Evolutionary conservation across 2,113 vertebrate genomes (phyloP), one percentile per base, ranked within the genome.

Genomic region (Prietella phreatophila): DNA sequence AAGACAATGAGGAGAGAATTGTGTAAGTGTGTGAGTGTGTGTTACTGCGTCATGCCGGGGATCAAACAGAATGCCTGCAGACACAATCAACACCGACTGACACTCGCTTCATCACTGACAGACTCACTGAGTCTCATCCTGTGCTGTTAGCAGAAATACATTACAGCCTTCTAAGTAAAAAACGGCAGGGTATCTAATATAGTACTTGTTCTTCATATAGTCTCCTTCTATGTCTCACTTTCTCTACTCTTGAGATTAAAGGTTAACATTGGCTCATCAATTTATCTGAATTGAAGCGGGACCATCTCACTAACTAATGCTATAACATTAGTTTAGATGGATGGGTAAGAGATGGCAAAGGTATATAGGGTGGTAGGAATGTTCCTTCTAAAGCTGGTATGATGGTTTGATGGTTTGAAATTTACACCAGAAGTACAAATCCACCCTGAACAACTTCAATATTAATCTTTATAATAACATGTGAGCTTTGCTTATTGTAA

Each of bases 51-150:
- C 88, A 85, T 86, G 84, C 84, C 25, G 56, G 56, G 84, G 90
- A 91, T 89, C 90, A 89, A 91, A 91, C 88, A 91, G 86, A 85
- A 83, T 53, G 88, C 90, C 88, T 91, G 82, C 86, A 91, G 90
- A 91, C 88, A 89, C 88, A 87, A 91, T 89, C 90, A 89, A 71
- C 67, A 87, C 73, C 83, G 82, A 82, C 90, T 91, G 83, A 91
- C 88, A 80, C 83, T 85, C 65, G 67, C 82, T 85, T 88, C 86
- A 86, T 87, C 90, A 76, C 88, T 85, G 90, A 89, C 86, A 80
- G 83, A 47, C 85, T 63, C 60, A 42, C 63, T 85, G 85, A 79
- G n/a, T 87, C 61, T 88, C 88, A 90, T 87, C 83, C 88, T 86
- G 86, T 82, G 71, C 90, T 91, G 88, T 90, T 89, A 87, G 79